phyloP scores from a whole-genome alignment of 2,113 vertebrate species.

The Pholis gunnellus region DNA sequence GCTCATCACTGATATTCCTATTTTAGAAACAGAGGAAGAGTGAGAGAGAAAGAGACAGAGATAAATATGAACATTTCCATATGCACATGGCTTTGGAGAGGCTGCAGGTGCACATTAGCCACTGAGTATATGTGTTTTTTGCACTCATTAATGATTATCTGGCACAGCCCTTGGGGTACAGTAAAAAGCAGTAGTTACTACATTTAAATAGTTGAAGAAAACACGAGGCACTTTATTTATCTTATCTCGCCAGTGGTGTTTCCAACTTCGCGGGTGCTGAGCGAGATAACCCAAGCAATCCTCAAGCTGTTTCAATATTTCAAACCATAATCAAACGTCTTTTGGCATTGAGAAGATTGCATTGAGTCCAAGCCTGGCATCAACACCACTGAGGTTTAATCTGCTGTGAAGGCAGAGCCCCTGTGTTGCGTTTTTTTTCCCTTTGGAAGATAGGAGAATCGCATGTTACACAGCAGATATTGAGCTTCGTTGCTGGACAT shows the following conservation, averaged over 20 bases:
- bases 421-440: slow-evolving; percentile 13
- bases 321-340: slow-evolving; percentile 63
- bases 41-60: slow-evolving; percentile 39
- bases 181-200: slow-evolving; percentile 11
- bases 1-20: slow-evolving; percentile 78
- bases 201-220: slow-evolving; percentile 54
- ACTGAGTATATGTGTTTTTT: slow-evolving; percentile 6
- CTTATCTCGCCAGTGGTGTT: slow-evolving; percentile 57
- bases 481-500: slow-evolving; percentile 41
- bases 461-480: slow-evolving; percentile 46
- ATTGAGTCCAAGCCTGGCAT: slow-evolving; percentile 53
- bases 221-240: slow-evolving; percentile 55
- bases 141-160: slow-evolving; percentile 31
- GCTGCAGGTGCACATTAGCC: slow-evolving; percentile 57
- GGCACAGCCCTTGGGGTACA: neutral
- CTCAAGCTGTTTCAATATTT: slow-evolving; percentile 64
- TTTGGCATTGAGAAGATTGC: slow-evolving; percentile 64
- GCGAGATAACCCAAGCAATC: slow-evolving; percentile 61
- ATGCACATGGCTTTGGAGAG: slow-evolving; percentile 24
- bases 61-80: slow-evolving; percentile 56
- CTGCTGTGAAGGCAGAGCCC: slow-evolving; percentile 49
- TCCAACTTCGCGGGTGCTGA: slow-evolving; percentile 49
- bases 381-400: slow-evolving; percentile 61
- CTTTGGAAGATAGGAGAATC: slow-evolving; percentile 41
- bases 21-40: slow-evolving; percentile 70